Conservation (phyloP, 1,140 invertebrate genomes). For the Grapholita molesta region DNA sequence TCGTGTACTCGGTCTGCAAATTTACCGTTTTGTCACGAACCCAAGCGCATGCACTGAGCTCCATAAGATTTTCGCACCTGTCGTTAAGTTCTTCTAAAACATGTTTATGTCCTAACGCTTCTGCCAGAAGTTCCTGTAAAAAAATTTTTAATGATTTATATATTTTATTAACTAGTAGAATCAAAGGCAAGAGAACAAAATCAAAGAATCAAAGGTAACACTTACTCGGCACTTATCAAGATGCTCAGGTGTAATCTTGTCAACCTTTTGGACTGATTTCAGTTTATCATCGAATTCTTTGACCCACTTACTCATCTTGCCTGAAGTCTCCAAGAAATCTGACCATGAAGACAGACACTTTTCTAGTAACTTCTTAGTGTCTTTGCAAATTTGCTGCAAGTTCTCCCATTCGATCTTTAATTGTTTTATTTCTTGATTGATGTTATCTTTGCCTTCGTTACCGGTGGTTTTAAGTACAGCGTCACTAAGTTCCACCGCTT, state of each 20-base stretch:
- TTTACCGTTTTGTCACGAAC: slow-evolving; percentile 92
- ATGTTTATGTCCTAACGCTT: slow-evolving; percentile 87
- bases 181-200: not conserved
- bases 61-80: slow-evolving; percentile 91
- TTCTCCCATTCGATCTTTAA: slow-evolving; percentile 93
- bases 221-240: slow-evolving; percentile 86
- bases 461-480: slow-evolving; percentile 89
- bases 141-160: slow-evolving; percentile 1
- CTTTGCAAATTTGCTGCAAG: slow-evolving; percentile 88
- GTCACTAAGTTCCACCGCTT: slow-evolving; percentile 87
- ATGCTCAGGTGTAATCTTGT: slow-evolving; percentile 90
- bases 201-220: slow-evolving; percentile 21
- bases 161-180: too few relatives aligned
- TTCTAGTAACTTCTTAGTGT: slow-evolving; percentile 87
- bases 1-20: slow-evolving; percentile 88
- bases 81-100: slow-evolving; percentile 91
- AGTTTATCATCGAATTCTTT: slow-evolving; percentile 85
- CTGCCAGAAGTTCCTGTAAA: slow-evolving; percentile 82
- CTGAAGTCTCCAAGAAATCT: slow-evolving; percentile 88
- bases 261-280: slow-evolving; percentile 82
- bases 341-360: slow-evolving; percentile 93
- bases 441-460: slow-evolving; percentile 90
- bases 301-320: slow-evolving; percentile 89
- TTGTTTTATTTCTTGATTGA: slow-evolving; percentile 91
- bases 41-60: slow-evolving; percentile 88